Evolutionary conservation across 2,113 vertebrate species (phyloP).

Genomic region (Melanotaenia duboulayi): DNA sequence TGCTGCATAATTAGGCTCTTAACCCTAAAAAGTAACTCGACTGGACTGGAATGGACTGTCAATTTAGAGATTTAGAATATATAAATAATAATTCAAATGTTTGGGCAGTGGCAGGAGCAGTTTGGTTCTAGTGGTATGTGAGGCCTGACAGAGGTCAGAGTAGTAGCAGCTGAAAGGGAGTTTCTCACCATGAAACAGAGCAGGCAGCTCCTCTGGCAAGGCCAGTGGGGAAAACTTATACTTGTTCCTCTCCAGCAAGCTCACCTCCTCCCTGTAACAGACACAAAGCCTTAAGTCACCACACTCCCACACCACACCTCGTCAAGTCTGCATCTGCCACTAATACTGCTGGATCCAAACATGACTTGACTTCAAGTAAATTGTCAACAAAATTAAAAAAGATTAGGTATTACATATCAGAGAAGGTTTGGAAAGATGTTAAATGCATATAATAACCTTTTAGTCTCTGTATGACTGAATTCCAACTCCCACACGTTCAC

Average conservation of each 20-base stretch:
- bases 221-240: conserved; percentile 91
- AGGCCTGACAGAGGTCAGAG: conserved; percentile 45
- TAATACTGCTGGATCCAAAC: conserved; percentile 1
- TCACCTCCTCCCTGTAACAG: conserved; percentile 90
- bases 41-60: background rate
- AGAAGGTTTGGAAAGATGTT: conserved; percentile 51
- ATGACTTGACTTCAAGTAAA: conserved; percentile 31
- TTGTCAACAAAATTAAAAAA: conserved; percentile 11
- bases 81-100: background rate
- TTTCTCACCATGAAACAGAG: conserved; percentile 89
- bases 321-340: conserved; percentile 13
- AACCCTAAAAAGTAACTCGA: background rate
- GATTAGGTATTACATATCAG: conserved; percentile 29
- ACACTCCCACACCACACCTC: conserved; percentile 29
- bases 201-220: conserved; percentile 85
- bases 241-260: conserved; percentile 91
- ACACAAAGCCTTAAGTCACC: conserved; percentile 61
- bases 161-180: conserved; percentile 17
- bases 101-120: conserved; percentile 21
- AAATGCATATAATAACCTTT: conserved; percentile 6
- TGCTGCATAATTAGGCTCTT: conserved; percentile 23
- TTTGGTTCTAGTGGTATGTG: conserved; percentile 37
- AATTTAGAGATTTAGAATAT: too few species aligned
- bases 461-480: conserved; percentile 37
- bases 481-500: conserved; percentile 60